Base-by-base conservation (phyloP, 2,797 vertebrate species). In the Acanthurus lineatus region DNA sequence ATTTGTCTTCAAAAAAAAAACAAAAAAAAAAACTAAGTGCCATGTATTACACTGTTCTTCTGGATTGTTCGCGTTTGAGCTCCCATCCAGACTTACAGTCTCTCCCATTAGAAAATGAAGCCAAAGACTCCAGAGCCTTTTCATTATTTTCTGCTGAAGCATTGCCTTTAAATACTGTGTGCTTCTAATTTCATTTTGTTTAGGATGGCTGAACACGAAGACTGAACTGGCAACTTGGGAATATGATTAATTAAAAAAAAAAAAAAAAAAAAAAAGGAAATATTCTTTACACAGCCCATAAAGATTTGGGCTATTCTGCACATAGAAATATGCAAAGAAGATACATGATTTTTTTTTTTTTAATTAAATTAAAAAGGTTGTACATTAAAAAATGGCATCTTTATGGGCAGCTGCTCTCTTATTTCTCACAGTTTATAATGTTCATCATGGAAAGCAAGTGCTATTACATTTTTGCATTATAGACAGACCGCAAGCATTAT, bases 111-210 rank as follows among this genome's bases (percentile, higher is more conserved):
- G 74, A 79, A 68, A 85, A 75, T 59, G 58, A 88, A 87, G 69
- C 82, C 73, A 58, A 64, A 64, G 64, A 84, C 85, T 86, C 81
- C 57, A 69, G 79, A 82, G 72, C 60, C 69, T 59, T 82, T 89
- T 82, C 58, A 80, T 86, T 88, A 85, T 85, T 88, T 88, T 73
- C 75, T 85, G 85, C 79, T 75, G 45, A 80, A 82, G 83, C 77
- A 72, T 82, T 89, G 68, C 65, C 70, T 86, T 89, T 84, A 88
- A 89, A 88, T 88, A 88, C 73, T 73, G 71, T 74, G 51, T 58
- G 65, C 76, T 73, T 77, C 74, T 89, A 88, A 92, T 92, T 91
- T 87, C 59, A 81, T 92, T 89, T 89, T 87, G 85, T 89, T 90
- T 86, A 80, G 87, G 83, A 91, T 91, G 86, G 79, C 73, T 93